These are phyloP conservation scores for Anseranas semipalmata DNA, from an alignment of 2,113 vertebrate genomes.

Conservation along the genomic window DNA sequence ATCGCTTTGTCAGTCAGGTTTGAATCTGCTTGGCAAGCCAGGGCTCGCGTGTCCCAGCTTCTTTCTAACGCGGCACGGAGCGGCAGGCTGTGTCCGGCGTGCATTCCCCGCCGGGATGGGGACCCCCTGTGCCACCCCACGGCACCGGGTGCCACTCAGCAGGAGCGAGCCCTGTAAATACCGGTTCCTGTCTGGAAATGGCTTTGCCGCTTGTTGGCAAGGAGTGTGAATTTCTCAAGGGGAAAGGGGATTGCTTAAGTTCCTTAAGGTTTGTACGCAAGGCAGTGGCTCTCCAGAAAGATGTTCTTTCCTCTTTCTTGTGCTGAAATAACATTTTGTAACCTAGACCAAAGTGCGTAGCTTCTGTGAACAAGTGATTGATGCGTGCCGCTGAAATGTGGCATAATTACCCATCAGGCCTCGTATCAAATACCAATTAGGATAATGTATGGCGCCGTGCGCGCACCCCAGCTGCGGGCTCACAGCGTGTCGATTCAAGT, in stretches of 20 bases:
- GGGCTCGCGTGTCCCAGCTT: background rate
- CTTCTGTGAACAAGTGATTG: background rate
- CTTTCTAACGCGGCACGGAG: rapidly evolving
- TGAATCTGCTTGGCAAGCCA: background rate
- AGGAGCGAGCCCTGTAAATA: too few species aligned
- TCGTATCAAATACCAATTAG: background rate
- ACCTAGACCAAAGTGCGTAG: background rate
- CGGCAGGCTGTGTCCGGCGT: too few species aligned
- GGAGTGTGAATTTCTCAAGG: background rate
- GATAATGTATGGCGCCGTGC: background rate
- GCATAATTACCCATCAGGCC: background rate
- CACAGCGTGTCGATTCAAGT: background rate
- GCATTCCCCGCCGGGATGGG: rapidly evolving
- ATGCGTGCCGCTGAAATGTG: background rate
- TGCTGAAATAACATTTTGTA: background rate
- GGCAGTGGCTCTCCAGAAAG: background rate
- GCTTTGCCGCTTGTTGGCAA: background rate
- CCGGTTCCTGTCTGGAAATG: background rate
- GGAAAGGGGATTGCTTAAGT: background rate
- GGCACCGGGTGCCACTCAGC: rapidly evolving
- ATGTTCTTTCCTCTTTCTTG: background rate
- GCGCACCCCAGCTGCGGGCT: background rate
- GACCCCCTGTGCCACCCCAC: background rate
- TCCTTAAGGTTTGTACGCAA: background rate
- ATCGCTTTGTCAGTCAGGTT: too few species aligned